These are phyloP conservation scores for Hippocampus abdominalis DNA, from an alignment of 2,113 vertebrate genomes.

Conservation along the genomic window DNA sequence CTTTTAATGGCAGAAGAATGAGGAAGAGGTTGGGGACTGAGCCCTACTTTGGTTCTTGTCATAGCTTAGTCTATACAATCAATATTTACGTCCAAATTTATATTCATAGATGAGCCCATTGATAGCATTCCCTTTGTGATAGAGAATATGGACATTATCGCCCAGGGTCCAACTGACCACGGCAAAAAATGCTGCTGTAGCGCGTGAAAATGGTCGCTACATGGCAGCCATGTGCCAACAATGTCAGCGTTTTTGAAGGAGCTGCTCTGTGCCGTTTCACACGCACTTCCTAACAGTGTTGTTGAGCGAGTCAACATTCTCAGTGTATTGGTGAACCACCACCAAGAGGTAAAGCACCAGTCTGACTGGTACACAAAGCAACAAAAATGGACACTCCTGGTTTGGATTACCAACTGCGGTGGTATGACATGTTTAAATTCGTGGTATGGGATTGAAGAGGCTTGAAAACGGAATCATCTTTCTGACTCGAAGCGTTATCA, in stretches of 20 bases:
- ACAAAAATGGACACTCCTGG: not conserved
- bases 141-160: not conserved
- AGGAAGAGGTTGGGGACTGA: conserved; percentile 23
- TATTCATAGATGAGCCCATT: not conserved
- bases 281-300: not conserved
- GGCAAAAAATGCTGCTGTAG: not conserved
- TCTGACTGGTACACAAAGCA: not conserved
- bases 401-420: too few relatives aligned
- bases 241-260: not conserved
- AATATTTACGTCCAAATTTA: not conserved
- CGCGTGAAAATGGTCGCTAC: not conserved
- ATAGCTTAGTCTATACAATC: too few relatives aligned
- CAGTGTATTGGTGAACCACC: not conserved
- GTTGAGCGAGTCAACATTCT: not conserved
- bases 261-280: not conserved
- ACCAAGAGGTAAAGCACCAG: not conserved
- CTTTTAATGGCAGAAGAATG: conserved; percentile 36
- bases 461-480: too few relatives aligned
- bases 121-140: not conserved
- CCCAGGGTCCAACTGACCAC: not conserved
- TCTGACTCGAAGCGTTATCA: too few relatives aligned
- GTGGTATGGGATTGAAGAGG: too few relatives aligned
- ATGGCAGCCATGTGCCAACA: not conserved
- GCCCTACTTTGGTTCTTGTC: not conserved
- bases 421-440: too few relatives aligned